Conservation (phyloP, 2,113 vertebrate genomes). For the Apus apus region DNA sequence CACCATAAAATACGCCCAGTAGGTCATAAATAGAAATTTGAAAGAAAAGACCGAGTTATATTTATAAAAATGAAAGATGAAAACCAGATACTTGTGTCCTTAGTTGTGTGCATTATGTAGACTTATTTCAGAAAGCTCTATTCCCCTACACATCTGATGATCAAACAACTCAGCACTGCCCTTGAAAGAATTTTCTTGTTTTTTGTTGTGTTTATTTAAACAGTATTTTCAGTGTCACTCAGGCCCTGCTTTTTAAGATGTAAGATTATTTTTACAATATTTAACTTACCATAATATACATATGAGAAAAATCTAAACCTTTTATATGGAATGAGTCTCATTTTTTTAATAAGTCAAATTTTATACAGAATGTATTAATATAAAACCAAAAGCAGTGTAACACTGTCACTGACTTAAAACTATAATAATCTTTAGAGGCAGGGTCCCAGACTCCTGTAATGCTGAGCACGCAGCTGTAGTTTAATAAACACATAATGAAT, state of each 20-base stretch:
- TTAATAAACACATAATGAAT: slow-evolving; percentile 26
- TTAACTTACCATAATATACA: background rate
- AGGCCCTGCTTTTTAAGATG: background rate
- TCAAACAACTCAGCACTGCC: background rate
- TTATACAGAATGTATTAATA: background rate
- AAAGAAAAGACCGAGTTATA: background rate
- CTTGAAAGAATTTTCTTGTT: background rate
- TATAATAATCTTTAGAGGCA: background rate
- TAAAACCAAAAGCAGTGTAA: background rate
- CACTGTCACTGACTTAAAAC: background rate
- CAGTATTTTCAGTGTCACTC: background rate
- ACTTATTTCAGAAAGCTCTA: background rate
- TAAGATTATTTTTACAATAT: background rate
- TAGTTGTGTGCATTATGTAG: background rate
- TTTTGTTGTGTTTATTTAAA: background rate
- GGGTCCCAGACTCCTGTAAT: background rate
- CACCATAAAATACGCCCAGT: background rate
- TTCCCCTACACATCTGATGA: background rate
- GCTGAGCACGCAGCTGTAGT: background rate
- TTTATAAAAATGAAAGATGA: background rate
- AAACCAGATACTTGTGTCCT: accelerated
- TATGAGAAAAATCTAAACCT: background rate
- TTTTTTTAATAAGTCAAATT: background rate
- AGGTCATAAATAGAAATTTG: background rate
- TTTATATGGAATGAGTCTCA: background rate